phyloP scores from a whole-genome alignment of 1,140 invertebrate species.

The Drosophila kurseongensis region DNA sequence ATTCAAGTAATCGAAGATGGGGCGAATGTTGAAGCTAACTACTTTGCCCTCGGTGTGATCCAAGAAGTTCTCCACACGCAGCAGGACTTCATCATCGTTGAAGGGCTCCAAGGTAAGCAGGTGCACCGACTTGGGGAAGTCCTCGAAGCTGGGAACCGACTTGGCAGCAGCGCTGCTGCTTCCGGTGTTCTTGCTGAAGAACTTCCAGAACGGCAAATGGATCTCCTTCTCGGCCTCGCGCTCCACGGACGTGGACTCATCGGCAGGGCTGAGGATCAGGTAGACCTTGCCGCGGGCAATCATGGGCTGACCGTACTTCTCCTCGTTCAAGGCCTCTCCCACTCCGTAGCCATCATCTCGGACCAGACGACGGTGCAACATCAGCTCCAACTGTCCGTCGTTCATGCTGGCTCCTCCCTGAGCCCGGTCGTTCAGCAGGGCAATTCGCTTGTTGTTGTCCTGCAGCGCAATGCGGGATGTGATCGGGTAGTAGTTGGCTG shows the following conservation, averaged over 20 bases:
- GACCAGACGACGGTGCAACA: conserved; percentile 94
- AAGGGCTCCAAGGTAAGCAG: conserved; percentile 95
- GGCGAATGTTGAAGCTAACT: conserved; percentile 65
- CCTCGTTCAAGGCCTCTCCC: conserved; percentile 96
- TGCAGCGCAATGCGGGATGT: conserved; percentile 92
- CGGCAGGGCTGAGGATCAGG: conserved; percentile 85
- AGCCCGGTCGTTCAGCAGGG: conserved; percentile 92
- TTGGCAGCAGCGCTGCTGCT: conserved; percentile 66
- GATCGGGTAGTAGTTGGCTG: conserved; percentile 97
- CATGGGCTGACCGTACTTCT: conserved; percentile 90
- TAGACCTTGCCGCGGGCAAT: conserved; percentile 93
- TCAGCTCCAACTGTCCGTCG: conserved; percentile 91
- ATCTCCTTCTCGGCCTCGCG: conserved; percentile 64
- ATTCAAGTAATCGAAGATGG: conserved; percentile 57
- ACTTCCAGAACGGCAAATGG: conserved; percentile 72
- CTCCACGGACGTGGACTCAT: conserved; percentile 41
- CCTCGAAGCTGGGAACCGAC: conserved; percentile 52
- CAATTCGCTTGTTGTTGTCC: conserved; percentile 85
- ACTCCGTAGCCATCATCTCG: conserved; percentile 97
- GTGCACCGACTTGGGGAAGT: conserved; percentile 90
- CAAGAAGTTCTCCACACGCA: conserved; percentile 95
- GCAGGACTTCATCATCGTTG: conserved; percentile 88
- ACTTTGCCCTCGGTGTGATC: conserved; percentile 90
- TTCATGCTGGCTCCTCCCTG: conserved; percentile 93
- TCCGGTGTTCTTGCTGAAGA: conserved; percentile 77